Percentiles rank a stretch among this genome's conserved stretches.
Conservation (phyloP, 2,888 invertebrate species). For the Pteria penguin region DNA sequence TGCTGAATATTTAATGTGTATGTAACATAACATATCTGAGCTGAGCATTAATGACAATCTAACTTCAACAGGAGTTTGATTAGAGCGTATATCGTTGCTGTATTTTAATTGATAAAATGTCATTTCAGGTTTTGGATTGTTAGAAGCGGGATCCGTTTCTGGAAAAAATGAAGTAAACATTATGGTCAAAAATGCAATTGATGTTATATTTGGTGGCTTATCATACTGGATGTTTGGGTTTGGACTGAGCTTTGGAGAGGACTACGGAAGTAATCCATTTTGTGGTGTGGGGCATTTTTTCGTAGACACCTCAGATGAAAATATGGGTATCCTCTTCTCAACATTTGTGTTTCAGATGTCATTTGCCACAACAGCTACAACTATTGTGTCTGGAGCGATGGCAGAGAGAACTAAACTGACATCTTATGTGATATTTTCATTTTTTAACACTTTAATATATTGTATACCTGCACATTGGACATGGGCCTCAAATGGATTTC, state of each 20-base stretch:
- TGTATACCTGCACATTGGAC: conserved; percentile 80
- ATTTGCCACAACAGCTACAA: conserved; percentile 76
- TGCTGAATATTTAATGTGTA: too few relatives aligned
- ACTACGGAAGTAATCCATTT: conserved; percentile 86
- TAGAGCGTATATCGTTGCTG: too few relatives aligned
- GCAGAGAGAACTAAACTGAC: conserved; percentile 76
- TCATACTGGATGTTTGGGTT: conserved; percentile 98
- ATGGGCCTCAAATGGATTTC: conserved; percentile 77
- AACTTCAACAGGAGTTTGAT: too few relatives aligned
- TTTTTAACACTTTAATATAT: conserved; percentile 74
- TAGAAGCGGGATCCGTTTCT: conserved; percentile 93
- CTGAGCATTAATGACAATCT: too few relatives aligned
- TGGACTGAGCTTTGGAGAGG: conserved; percentile 89
- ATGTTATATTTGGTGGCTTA: conserved; percentile 94
- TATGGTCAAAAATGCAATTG: conserved; percentile 98
- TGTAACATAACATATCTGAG: too few relatives aligned
- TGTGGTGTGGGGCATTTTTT: conserved; percentile 92
- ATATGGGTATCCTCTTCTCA: conserved; percentile 67
- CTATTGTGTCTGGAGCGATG: conserved; percentile 79
- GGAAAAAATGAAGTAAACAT: conserved; percentile 94
- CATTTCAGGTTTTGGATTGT: conserved; percentile 91
- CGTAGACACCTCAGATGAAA: conserved; percentile 81
- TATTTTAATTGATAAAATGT: too few relatives aligned
- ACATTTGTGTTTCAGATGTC: conserved; percentile 76
- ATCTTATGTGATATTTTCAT: conserved; percentile 75